A percentile compares a stretch with the other conserved stretches of the same genome.
phyloP scores from a whole-genome alignment of 2,113 vertebrate genomes.

The Malurus alboscapulatus region DNA sequence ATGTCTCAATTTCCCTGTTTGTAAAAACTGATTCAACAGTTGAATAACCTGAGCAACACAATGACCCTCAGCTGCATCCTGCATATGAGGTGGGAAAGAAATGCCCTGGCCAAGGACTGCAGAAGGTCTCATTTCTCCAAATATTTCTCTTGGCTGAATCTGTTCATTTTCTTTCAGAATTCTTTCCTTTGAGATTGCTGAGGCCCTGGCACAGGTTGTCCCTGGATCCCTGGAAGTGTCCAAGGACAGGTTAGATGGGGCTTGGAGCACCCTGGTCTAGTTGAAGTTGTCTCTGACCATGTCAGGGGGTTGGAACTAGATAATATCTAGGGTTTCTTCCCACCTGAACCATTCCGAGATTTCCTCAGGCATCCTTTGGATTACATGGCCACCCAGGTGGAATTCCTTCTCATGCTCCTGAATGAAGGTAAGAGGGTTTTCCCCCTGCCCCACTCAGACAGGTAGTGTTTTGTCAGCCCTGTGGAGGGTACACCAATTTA shows the following conservation, averaged over 20 bases:
- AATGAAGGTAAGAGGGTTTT: neutral
- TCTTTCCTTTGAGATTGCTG: fast-evolving
- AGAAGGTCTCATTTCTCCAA: neutral
- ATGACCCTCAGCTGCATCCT: neutral
- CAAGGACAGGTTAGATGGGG: fast-evolving
- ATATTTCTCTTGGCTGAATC: neutral
- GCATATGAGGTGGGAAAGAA: neutral
- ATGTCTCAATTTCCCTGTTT: neutral
- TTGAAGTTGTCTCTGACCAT: neutral
- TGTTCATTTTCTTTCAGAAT: neutral
- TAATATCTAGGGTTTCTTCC: neutral
- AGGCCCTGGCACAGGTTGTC: fast-evolving
- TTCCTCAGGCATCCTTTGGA: neutral
- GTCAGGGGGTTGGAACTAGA: neutral
- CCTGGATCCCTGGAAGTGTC: neutral
- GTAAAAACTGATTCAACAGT: neutral
- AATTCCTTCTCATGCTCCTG: neutral
- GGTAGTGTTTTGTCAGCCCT: neutral
- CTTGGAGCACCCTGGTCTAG: neutral
- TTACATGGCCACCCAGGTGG: neutral
- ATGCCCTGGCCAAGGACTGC: neutral
- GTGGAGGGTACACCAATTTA: neutral
- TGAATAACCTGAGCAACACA: neutral
- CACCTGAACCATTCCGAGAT: neutral
- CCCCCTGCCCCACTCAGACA: neutral